Percentiles rank a stretch among this genome's conserved stretches.
Conservation (phyloP, 2,797 vertebrate genomes). For the Artibeus jamaicensis region DNA sequence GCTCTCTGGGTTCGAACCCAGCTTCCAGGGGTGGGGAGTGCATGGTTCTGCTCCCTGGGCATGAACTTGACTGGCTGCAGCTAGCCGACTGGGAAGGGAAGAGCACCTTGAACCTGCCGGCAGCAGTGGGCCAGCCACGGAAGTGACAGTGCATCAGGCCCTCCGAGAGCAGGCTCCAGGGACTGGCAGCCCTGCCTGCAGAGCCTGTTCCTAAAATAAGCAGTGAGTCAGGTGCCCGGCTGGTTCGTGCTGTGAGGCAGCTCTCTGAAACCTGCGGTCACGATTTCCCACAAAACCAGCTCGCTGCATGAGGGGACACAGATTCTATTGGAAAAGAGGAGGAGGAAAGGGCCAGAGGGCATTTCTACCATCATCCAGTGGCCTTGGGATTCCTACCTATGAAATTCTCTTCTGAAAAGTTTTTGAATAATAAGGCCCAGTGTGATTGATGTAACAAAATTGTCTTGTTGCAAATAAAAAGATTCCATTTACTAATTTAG, state of each 20-base stretch:
- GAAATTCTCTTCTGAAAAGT: neutral
- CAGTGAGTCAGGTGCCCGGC: neutral
- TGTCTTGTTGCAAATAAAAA: neutral
- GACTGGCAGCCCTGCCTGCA: neutral
- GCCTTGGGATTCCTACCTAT: neutral
- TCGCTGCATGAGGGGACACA: neutral
- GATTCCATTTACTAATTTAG: neutral
- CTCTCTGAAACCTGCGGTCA: neutral
- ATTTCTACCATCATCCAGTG: conserved; percentile 5
- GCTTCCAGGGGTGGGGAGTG: neutral
- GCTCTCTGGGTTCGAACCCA: neutral
- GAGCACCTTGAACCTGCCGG: neutral
- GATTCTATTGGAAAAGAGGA: conserved; percentile 5
- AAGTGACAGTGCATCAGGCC: neutral
- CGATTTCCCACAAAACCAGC: neutral
- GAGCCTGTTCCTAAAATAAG: conserved; percentile 21
- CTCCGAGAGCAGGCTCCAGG: neutral
- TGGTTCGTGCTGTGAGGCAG: conserved; percentile 29
- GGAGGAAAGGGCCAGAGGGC: neutral
- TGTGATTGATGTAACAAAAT: neutral
- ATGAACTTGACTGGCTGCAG: neutral
- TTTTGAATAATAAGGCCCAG: neutral
- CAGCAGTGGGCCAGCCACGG: neutral
- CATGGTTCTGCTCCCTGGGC: neutral
- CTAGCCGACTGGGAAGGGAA: neutral